Evolutionary conservation across 1,140 invertebrate species (phyloP), one percentile per base, ranked within the genome.

Genomic region (Drosophila takahashii): DNA sequence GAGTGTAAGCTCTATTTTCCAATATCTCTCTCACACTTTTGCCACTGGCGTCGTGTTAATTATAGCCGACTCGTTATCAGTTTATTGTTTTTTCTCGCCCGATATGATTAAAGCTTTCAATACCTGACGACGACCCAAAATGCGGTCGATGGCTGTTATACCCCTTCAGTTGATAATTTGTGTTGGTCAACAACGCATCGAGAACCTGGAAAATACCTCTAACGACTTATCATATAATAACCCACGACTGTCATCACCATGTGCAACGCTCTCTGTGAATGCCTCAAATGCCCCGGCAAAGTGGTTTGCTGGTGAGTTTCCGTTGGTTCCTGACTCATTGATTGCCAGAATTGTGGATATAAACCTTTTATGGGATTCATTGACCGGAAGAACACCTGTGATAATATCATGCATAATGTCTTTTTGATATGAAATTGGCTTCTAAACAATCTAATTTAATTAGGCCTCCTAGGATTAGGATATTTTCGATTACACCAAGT

Each of bases 51-150:
- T 73, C 27, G 59, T 32, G 74, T 57, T 86, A 87, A 83, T 87
- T 79, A 87, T 74, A 37, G 52, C 45, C 34, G 42, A 47, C 56
- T 70, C 42, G 64, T 85, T 87, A 87, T 87, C 83, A 72, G 83
- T 44, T 41, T 51, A 71, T 71, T 78, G 65, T 79, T 61, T 51
- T 60, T 58, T 44, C 22, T 13, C 10, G 15, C 16, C 48, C 83
- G 79, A 87, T 86, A 86, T 86, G 84, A 86, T 89, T 87, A 89
- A 72, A 81, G 84, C 84, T 87, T 86, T 86, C 53, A 57, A 59
- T 75, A 69, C 66, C 53, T 65, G 61, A 60, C 44, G 61, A 60
- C 44, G 48, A 37, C 42, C 41, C 36, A 61, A 76, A 45, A 59
- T 66, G 53, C 48, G 48, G 37, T 18, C 56, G 18, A 26, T 39